Base-by-base conservation (phyloP, 2,797 vertebrate species). In the Thripadectes ignobilis region DNA sequence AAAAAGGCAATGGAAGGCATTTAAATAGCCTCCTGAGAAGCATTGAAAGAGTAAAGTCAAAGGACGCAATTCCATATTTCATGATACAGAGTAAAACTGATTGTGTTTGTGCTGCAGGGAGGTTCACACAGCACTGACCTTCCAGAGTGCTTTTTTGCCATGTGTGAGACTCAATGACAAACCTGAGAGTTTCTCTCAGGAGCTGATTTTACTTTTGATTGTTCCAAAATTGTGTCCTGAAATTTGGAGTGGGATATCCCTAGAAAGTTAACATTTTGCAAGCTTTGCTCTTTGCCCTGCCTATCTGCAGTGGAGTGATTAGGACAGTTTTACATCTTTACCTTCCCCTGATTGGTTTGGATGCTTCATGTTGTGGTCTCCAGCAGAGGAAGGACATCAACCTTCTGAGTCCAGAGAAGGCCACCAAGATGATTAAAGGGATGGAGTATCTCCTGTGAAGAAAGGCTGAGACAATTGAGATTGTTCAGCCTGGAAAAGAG, bases 1-100 rank as follows among this genome's bases (percentile, higher is more conserved):
- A 89, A 94, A 91, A 91, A 94, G 78, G n/a, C 84, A 71, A 38
- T 58, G 65, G 87, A 91, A 95, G 74, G 51, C 58, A 72, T 93
- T 94, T 92, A 86, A 92, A 75, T 49, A 80, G 88, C 62, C 88
- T 88, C 83, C 51, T 71, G 89, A 84, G 95, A 68, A 90, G 43
- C 85, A 59, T 0, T 68, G 79, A 62, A 72, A 88, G 62, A 85
- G 76, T 54, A 10, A 86, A 92, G 78, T 71, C 89, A 91, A 83
- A 89, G 91, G 85, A 89, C 41, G 6, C 76, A 39, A 41, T 83
- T 89, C 87, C 54, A 6, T 91, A 65, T 95, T 93, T 89, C 59
- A 82, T 59, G 32, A 36, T 23, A 41, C 0, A 0, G 73, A 82
- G 54, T 66, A 57, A 58, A 73, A n/a, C 32, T 32, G 52, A 34